A percentile compares a stretch with the other conserved stretches of the same genome.
Evolutionary conservation across 2,113 vertebrate species (phyloP).

Genomic region (Xyliphius kryptos): DNA sequence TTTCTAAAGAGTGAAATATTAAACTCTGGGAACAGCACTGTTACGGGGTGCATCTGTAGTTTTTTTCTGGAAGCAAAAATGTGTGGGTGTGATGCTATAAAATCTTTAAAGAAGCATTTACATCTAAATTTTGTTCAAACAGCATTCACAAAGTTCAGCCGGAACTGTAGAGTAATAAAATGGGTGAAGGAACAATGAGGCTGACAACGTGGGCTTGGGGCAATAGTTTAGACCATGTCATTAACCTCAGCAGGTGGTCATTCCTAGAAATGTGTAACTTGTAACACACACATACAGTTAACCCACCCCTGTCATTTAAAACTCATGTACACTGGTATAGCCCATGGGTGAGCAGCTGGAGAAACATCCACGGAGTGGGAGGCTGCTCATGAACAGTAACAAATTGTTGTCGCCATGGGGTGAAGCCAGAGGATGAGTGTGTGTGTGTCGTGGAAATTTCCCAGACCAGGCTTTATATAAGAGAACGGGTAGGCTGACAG

Average conservation of each 20-base stretch:
- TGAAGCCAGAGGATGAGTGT: slow-evolving; percentile 7
- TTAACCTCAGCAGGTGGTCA: slow-evolving; percentile 37
- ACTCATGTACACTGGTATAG: slow-evolving; percentile 48
- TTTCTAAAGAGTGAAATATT: too few species aligned
- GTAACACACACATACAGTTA: slow-evolving; percentile 17
- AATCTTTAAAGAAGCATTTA: neutral
- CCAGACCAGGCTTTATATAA: slow-evolving; percentile 54
- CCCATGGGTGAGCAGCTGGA: slow-evolving; percentile 55
- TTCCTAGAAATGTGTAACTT: slow-evolving; percentile 39
- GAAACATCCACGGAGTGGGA: slow-evolving; percentile 57
- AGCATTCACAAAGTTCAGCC: neutral
- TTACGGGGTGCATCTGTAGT: too few species aligned
- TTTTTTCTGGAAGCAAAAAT: too few species aligned
- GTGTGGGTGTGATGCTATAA: too few species aligned
- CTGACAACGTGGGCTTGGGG: slow-evolving; percentile 19
- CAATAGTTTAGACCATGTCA: slow-evolving; percentile 25
- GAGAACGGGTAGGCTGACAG: slow-evolving; percentile 34
- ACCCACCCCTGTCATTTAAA: slow-evolving; percentile 24
- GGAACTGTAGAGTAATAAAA: slow-evolving; percentile 11
- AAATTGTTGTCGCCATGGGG: slow-evolving; percentile 51
- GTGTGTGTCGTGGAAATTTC: slow-evolving; percentile 57
- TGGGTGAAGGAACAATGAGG: slow-evolving; percentile 11
- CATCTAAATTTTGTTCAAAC: neutral
- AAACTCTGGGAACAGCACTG: too few species aligned
- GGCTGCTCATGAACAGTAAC: slow-evolving; percentile 49